Conservation (phyloP, 1,140 invertebrate genomes). For the Hylaeus anthracinus region DNA sequence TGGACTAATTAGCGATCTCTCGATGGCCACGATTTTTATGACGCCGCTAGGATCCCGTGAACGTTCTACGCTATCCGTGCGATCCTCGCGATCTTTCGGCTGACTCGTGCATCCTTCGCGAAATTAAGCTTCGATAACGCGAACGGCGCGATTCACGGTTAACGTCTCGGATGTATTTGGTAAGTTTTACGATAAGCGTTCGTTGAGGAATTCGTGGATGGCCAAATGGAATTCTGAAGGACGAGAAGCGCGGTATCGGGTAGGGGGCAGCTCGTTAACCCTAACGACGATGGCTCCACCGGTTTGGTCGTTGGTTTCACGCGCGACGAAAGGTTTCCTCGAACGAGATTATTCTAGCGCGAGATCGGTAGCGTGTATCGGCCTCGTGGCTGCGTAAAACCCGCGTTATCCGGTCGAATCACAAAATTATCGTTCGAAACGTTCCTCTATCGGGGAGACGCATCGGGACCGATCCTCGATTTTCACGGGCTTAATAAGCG, state of each 20-base stretch:
- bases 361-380: background rate
- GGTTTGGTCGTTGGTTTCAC: constrained; percentile 12
- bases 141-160: too few relatives aligned
- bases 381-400: background rate
- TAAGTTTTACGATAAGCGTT: too few relatives aligned
- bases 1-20: constrained; percentile 26
- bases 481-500: constrained; percentile 33
- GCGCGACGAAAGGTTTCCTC: constrained; percentile 41
- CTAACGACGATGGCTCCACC: constrained; percentile 49
- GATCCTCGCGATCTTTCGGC: too few relatives aligned
- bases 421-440: constrained; percentile 19
- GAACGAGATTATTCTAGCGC: constrained; percentile 56
- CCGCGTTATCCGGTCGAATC: constrained; percentile 12
- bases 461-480: constrained; percentile 3
- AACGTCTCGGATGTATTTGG: too few relatives aligned
- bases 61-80: too few relatives aligned
- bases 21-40: background rate
- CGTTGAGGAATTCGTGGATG: too few relatives aligned
- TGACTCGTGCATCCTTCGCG: too few relatives aligned
- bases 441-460: constrained; percentile 1
- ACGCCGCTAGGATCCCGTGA: background rate
- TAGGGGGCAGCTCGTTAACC: constrained; percentile 63
- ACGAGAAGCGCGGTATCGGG: background rate
- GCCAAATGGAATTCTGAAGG: too few relatives aligned
- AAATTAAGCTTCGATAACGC: too few relatives aligned